phyloP scores from a whole-genome alignment of 1,140 invertebrate species.

The Alviniconcha marisindica region DNA sequence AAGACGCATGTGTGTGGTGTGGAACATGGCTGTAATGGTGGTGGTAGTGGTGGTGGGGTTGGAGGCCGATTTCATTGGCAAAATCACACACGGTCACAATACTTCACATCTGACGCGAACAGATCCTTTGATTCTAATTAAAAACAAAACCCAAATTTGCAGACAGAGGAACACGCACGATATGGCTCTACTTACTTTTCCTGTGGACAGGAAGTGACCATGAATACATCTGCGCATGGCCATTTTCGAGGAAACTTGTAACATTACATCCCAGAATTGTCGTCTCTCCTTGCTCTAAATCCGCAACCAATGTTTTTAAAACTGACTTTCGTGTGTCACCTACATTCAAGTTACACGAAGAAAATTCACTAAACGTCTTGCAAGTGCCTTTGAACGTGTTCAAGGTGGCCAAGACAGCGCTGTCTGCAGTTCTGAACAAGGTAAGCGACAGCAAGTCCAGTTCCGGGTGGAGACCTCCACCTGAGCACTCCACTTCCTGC shows the following conservation, averaged over 20 bases:
- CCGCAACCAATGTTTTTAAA: neutral
- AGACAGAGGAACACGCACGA: no score
- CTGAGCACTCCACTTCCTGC: conserved; percentile 32
- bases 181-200: conserved; percentile 25
- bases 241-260: neutral
- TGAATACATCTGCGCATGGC: neutral
- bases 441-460: neutral
- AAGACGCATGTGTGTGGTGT: no score
- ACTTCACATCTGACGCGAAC: no score
- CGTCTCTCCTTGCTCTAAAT: neutral
- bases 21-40: no score
- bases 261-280: neutral
- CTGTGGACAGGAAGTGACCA: neutral
- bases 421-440: neutral
- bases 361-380: conserved; percentile 7
- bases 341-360: neutral
- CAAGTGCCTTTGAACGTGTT: neutral
- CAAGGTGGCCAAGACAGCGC: neutral
- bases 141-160: no score
- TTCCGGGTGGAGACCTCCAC: neutral
- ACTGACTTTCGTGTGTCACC: neutral
- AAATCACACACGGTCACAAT: no score
- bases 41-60: no score
- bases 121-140: no score
- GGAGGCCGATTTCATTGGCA: no score